Evolutionary conservation across 2,113 vertebrate species (phyloP), one percentile per base, ranked within the genome.

Genomic region (Mustela nigripes): DNA sequence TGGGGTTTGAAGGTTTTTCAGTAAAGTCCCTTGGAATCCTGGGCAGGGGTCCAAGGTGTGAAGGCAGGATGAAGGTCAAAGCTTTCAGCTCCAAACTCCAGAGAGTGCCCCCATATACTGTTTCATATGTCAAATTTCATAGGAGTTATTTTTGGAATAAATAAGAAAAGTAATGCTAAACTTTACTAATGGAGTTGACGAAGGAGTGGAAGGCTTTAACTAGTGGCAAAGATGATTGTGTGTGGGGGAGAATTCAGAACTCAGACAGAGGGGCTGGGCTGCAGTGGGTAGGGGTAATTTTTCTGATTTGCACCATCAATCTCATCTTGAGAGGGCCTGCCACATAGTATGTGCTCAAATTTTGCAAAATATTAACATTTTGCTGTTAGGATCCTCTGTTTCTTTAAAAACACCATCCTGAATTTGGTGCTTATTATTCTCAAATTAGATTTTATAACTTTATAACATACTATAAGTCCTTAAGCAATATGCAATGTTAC

Each of bases 341-440:
- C 58, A 84, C 18, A 85, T 33, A 58, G 5, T 11, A 71, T 6
- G 10, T 28, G 4, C 15, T 94, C 87, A 65, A 11, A 76, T 48
- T 81, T 95, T 83, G 15, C 10, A 79, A 79, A 96, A 92, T 80
- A 89, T 39, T 73, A 69, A 80, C 48, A 56, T 87, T 67, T 91
- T 91, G 31, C 31, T 2, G 2, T 81, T 85, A 39, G 36, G 10
- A 50, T 65, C 81, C 97, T 92, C 26, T 42, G 24, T 71, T 78
- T 9, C 58, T 60, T 60, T 60, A 33, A 85, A 89, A 65, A n/a
- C 14, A 36, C 45, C 84, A 0, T 18, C 5, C 2, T 71, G 60
- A 76, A 78, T 91, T 71, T 84, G 4, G 21, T 48, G 48, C 67
- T 86, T 65, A 76, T 89, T 10, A 42, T 65, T 92, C 15, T 58